These are phyloP conservation scores for Cricetomys ansorgei DNA, from an alignment of 2,113 vertebrate species.

Conservation along the genomic window DNA sequence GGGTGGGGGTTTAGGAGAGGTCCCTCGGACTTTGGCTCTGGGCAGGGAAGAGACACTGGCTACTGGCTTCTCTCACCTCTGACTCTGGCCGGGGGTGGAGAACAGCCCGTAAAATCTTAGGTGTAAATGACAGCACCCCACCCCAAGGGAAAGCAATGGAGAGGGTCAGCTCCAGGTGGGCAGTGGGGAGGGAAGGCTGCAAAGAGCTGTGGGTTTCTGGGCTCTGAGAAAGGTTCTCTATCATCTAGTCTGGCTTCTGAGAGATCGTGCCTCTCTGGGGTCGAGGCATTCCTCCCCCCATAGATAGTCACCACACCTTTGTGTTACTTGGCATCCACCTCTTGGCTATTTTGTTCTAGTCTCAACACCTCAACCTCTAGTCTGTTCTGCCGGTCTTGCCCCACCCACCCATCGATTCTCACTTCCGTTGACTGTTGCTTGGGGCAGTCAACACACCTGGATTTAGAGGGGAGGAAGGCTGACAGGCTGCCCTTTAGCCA, in stretches of 20 bases:
- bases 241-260: neutral
- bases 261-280: too few relatives aligned
- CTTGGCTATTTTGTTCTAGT: neutral
- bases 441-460: neutral
- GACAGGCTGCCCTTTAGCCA: neutral
- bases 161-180: neutral
- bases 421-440: neutral
- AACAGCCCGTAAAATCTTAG: neutral
- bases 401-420: neutral
- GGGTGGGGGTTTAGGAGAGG: neutral
- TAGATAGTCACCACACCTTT: neutral
- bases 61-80: neutral
- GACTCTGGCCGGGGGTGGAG: neutral
- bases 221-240: neutral
- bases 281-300: neutral
- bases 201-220: neutral
- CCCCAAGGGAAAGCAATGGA: neutral
- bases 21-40: neutral
- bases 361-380: neutral
- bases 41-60: neutral
- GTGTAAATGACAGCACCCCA: neutral
- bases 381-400: neutral
- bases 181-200: neutral
- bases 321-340: neutral
- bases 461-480: neutral